These are phyloP conservation scores for Cataglyphis rosenhaueri DNA, from an alignment of 2,888 invertebrate species.

Conservation along the genomic window DNA sequence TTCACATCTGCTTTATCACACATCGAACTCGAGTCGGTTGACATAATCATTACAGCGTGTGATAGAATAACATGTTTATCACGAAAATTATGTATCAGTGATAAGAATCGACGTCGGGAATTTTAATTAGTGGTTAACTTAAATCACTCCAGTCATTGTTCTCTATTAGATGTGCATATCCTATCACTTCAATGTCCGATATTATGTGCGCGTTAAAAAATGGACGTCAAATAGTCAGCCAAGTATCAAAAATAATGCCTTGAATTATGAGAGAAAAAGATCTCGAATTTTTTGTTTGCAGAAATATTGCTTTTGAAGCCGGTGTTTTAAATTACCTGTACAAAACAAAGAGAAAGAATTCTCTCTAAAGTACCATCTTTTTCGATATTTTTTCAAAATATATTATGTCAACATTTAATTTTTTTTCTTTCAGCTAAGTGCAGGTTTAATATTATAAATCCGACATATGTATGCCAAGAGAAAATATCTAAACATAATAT, in stretches of 20 bases:
- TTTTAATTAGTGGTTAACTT: constrained; percentile 15
- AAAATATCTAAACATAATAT: background rate
- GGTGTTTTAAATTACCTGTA: background rate
- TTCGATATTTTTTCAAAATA: constrained; percentile 18
- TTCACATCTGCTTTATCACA: background rate
- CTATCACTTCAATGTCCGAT: background rate
- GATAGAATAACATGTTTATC: constrained; percentile 10
- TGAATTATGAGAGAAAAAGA: background rate
- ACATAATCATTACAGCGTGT: background rate
- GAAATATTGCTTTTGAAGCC: background rate
- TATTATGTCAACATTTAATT: constrained; percentile 10
- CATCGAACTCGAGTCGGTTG: background rate
- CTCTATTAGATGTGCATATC: background rate
- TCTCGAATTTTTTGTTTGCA: background rate
- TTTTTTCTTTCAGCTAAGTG: background rate
- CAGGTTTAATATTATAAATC: background rate
- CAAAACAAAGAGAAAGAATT: background rate
- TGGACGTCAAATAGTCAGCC: constrained; percentile 6
- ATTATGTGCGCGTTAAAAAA: constrained; percentile 8
- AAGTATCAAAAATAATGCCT: constrained; percentile 10
- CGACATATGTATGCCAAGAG: background rate
- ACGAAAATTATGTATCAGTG: constrained; percentile 7
- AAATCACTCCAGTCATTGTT: constrained; percentile 3
- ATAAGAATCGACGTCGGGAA: background rate
- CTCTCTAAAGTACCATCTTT: background rate